Conservation (phyloP, 1,140 invertebrate species). For the Delia radicum region DNA sequence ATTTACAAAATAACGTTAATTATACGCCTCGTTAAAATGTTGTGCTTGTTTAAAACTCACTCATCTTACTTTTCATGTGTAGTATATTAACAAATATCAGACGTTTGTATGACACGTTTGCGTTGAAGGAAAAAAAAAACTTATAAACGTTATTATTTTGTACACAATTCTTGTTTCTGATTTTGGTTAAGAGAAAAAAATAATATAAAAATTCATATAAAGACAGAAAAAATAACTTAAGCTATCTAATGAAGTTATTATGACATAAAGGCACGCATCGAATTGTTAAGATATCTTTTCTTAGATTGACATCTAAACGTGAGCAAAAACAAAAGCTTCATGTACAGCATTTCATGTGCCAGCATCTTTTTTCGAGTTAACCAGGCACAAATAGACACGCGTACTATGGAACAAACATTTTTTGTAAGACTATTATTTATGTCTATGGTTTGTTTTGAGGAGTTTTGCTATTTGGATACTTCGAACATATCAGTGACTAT, state of each 20-base stretch:
- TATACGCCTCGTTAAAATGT: neutral
- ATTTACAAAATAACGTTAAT: neutral
- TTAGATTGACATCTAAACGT: neutral
- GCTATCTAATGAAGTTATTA: neutral
- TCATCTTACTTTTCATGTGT: too few relatives aligned
- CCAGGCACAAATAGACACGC: neutral
- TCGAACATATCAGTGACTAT: too few relatives aligned
- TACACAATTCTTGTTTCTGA: too few relatives aligned
- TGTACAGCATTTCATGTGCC: neutral
- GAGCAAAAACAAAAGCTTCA: too few relatives aligned
- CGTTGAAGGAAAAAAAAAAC: too few relatives aligned
- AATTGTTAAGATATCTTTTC: neutral
- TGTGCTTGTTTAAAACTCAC: neutral
- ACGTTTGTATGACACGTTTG: constrained; percentile 1
- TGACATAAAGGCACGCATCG: constrained; percentile 3
- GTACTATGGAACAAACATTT: neutral
- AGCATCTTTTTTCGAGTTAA: neutral
- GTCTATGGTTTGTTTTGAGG: too few relatives aligned
- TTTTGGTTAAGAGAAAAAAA: neutral
- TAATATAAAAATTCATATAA: neutral
- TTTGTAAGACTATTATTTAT: too few relatives aligned
- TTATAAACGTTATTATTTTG: too few relatives aligned
- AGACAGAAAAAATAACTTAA: neutral
- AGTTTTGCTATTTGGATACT: too few relatives aligned
- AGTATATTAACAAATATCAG: neutral